Conservation (phyloP, 2,113 vertebrate species). For the Myiopsitta monachus region DNA sequence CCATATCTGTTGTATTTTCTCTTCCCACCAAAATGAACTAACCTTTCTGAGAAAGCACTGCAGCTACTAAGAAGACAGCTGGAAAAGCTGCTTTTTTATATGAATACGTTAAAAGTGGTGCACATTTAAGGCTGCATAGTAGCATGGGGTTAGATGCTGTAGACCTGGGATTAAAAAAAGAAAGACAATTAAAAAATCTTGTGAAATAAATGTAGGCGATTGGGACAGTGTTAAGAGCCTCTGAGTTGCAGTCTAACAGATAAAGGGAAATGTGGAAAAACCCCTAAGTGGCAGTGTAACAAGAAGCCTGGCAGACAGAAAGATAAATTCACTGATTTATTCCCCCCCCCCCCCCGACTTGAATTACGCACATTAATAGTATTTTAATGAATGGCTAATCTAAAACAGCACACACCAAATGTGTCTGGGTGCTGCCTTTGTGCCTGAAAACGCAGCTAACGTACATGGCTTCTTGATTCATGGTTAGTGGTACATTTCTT, state of each 20-base stretch:
- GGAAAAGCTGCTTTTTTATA: neutral
- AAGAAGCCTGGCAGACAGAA: neutral
- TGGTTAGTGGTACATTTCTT: neutral
- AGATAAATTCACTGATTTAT: neutral
- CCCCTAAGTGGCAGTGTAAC: neutral
- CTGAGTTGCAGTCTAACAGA: neutral
- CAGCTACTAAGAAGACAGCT: neutral
- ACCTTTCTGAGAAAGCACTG: neutral
- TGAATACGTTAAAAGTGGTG: neutral
- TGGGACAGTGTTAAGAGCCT: neutral
- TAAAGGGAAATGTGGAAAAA: constrained; percentile 24
- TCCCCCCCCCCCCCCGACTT: neutral
- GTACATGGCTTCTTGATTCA: neutral
- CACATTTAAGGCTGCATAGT: neutral
- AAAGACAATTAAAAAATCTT: neutral
- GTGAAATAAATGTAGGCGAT: neutral
- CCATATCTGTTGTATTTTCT: neutral
- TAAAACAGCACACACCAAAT: neutral
- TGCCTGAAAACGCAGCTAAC: neutral
- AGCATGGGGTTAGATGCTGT: neutral
- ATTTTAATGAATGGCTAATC: constrained; percentile 32
- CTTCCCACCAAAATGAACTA: neutral
- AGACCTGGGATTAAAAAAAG: neutral
- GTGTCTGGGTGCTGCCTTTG: neutral
- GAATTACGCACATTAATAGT: neutral